Evolutionary conservation across 2,888 invertebrate genomes (phyloP), one percentile per base, ranked within the genome.

Genomic region (Sarcophaga caerulescens): DNA sequence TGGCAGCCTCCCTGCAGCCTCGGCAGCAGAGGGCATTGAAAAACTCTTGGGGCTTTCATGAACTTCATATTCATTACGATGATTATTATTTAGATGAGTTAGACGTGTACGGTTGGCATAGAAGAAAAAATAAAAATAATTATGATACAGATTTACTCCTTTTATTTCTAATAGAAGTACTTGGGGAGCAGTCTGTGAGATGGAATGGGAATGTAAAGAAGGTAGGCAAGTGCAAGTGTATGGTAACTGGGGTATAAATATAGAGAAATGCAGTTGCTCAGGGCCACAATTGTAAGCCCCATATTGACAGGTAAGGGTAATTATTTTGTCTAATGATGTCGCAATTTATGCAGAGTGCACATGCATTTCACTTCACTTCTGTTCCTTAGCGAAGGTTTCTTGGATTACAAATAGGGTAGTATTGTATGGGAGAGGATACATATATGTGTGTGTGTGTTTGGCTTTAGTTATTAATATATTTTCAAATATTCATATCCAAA

Each of bases 281-380:
- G 45, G 75, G 84, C 70, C 70, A 80, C 82, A 83, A 77, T 80
- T 76, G 82, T 73, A 83, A 52, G 57, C 63, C 59, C 80, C 71
- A 35, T 82, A 76, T 75, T 80, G 85, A 57, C 79, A 83, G 82
- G 85, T 83, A 76, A 79, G 85, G 82, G 85, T 85, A 85, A 85
- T 85, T 83, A 85, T 83, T 85, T 77, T 80, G 82, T 80, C 82
- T 85, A 83, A 82, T 85, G 85, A 85, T 85, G 85, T 85, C 76
- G 75, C 85, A 82, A 76, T 63, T 75, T 79, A 69, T 82, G 59
- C 66, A 85, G 80, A 84, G 85, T 80, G 82, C 79, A 79, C 35
- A 35, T 75, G 19, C 71, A 73, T 19, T 78, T 84, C 73, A 60
- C 66, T 81, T 76, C 35, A 59, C 17, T 75, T 75, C 35, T 59